Conservation (phyloP, 2,113 vertebrate genomes). For the Oriolus oriolus region DNA sequence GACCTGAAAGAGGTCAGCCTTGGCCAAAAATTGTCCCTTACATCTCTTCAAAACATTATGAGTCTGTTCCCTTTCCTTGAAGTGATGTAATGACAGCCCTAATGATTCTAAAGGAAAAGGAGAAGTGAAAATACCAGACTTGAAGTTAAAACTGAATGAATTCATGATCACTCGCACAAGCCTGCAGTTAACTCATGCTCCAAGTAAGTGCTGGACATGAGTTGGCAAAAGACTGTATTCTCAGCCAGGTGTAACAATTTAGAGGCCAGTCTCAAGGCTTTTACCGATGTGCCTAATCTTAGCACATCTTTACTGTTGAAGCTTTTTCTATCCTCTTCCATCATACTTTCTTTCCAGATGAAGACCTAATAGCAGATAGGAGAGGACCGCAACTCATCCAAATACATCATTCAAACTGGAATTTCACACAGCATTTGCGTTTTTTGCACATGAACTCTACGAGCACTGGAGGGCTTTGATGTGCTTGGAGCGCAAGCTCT, state of each 20-base stretch:
- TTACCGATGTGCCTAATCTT: slow-evolving; percentile 2
- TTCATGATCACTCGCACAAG: neutral
- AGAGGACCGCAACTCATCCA: neutral
- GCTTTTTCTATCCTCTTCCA: neutral
- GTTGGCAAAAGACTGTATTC: neutral
- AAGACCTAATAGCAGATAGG: neutral
- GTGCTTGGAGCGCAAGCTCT: neutral
- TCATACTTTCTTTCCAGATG: neutral
- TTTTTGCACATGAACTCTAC: neutral
- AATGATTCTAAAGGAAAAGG: neutral
- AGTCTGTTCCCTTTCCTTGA: neutral
- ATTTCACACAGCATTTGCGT: neutral
- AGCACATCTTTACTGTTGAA: neutral
- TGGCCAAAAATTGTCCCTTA: neutral
- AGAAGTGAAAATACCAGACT: neutral
- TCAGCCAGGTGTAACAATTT: neutral
- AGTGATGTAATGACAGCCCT: neutral
- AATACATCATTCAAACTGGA: neutral
- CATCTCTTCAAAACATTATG: neutral
- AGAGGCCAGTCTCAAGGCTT: neutral
- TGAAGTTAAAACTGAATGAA: neutral
- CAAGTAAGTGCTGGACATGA: neutral
- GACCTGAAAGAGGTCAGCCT: slow-evolving; percentile 6
- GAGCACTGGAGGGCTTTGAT: neutral
- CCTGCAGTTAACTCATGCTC: neutral